Base-by-base conservation (phyloP, 2,888 invertebrate genomes). In the Platycnemis pennipes region DNA sequence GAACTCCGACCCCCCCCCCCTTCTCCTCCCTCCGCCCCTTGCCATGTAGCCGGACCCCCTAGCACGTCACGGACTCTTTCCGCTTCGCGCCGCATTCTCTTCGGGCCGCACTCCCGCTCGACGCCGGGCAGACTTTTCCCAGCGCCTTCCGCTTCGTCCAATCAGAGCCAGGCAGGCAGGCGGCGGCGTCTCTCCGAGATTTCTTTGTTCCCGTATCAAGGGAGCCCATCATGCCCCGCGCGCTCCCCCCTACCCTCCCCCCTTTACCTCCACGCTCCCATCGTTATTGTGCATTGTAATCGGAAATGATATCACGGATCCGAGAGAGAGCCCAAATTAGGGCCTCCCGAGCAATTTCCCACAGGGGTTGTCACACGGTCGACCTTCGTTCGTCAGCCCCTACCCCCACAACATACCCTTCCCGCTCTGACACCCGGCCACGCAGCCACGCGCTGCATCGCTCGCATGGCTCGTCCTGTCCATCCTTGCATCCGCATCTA, bases 121-220 rank as follows among this genome's bases (percentile, higher is more conserved):
- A 31, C 69, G 7, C 37, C 37, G 22, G 69, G 26, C 63, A 2
- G 22, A 37, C 31, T 77, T 77, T 77, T 77, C 69, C 69, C 69
- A 77, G 5, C 69, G 69, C 69, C 31, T 31, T 8, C 11, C 37
- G 11, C 37, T 2, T 77, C 37, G 31, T 37, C 69, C 69, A 31
- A 31, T 13, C 69, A 16, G 31, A 31, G n/a, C n/a, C n/a, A n/a
- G n/a, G n/a, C n/a, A n/a, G n/a, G n/a, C n/a, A n/a, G n/a, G n/a
- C 37, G 69, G 0, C 31, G 11, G 11, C 31, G 5, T 26, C 26
- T 63, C 11, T 26, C 37, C 31, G 31, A 31, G 11, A 11, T 77
- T 37, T 77, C 69, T 77, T 77, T 77, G 69, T 77, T 77, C 69
- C 69, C 69, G 31, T 77, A 77, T 77, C 69, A 77, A 77, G 69